These are phyloP conservation scores for Phlogophora meticulosa DNA, from an alignment of 2,888 invertebrate species.

Conservation along the genomic window DNA sequence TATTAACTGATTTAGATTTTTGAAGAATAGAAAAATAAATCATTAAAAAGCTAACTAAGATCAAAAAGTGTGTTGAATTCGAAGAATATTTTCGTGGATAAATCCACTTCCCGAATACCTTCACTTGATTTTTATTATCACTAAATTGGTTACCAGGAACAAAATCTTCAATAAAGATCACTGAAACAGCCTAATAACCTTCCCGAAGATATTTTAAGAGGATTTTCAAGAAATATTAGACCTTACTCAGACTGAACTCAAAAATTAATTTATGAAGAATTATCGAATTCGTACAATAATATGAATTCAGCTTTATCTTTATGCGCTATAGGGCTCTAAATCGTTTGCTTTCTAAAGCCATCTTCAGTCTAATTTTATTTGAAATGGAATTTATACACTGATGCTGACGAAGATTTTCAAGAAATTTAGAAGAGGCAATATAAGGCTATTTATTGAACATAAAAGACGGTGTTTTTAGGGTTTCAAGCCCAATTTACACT, in stretches of 20 bases:
- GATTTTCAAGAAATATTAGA: conserved; percentile 20
- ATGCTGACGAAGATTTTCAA: background rate
- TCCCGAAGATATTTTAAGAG: conserved; percentile 13
- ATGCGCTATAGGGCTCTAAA: background rate
- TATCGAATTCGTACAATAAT: background rate
- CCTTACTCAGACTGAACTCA: conserved; percentile 2
- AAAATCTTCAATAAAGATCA: background rate
- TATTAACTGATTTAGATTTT: too few species aligned
- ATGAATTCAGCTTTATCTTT: background rate
- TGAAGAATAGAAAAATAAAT: too few species aligned
- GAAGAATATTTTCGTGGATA: background rate
- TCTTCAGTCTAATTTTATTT: conserved; percentile 14
- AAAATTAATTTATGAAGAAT: conserved; percentile 37
- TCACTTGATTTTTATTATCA: background rate
- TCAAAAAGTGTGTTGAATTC: too few species aligned
- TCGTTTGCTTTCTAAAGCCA: background rate
- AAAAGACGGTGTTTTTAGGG: conserved; percentile 4
- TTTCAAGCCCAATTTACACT: background rate
- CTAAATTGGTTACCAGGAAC: background rate
- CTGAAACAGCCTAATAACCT: conserved; percentile 8
- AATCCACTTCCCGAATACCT: background rate
- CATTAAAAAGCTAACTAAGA: too few species aligned
- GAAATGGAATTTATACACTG: conserved; percentile 30
- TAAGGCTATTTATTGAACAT: conserved; percentile 19
- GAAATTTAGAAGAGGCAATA: conserved; percentile 7